Evolutionary conservation across 35 echinoderm and acorn worm species (phyloP).

Genomic region (Hemicentrotus pulcherrimus): DNA sequence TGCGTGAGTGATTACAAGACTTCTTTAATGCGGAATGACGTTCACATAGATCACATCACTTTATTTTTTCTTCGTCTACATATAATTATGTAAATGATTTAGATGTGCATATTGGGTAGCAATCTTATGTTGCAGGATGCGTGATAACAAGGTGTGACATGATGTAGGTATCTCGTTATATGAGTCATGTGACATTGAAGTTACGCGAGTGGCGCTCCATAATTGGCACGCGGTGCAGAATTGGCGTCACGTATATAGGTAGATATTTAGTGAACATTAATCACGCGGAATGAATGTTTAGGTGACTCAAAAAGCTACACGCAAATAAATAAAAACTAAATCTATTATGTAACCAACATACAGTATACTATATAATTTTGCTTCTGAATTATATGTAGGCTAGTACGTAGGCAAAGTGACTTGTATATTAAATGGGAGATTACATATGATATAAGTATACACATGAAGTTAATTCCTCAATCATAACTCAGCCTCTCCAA

Average conservation of each 20-base stretch:
- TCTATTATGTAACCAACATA: no score
- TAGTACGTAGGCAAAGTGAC: no score
- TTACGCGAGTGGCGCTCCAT: neutral
- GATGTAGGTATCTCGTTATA: neutral
- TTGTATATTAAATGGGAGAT: no score
- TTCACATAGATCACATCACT: neutral
- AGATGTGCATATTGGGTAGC: neutral
- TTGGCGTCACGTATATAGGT: neutral
- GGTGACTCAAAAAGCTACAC: no score
- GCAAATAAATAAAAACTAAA: no score
- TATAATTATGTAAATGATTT: neutral
- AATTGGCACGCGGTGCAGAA: neutral
- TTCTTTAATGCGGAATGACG: neutral
- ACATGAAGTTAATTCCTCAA: no score
- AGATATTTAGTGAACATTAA: neutral
- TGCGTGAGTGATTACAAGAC: neutral
- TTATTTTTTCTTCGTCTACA: neutral
- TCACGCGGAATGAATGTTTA: neutral
- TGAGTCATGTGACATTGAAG: neutral
- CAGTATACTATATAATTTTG: no score
- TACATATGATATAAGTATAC: no score
- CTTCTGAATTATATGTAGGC: no score
- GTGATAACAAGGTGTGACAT: neutral
- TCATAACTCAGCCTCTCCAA: no score
- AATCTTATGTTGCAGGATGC: neutral